Evolutionary conservation across 2,797 vertebrate genomes (phyloP).

Genomic region (Hyperoplus immaculatus): DNA sequence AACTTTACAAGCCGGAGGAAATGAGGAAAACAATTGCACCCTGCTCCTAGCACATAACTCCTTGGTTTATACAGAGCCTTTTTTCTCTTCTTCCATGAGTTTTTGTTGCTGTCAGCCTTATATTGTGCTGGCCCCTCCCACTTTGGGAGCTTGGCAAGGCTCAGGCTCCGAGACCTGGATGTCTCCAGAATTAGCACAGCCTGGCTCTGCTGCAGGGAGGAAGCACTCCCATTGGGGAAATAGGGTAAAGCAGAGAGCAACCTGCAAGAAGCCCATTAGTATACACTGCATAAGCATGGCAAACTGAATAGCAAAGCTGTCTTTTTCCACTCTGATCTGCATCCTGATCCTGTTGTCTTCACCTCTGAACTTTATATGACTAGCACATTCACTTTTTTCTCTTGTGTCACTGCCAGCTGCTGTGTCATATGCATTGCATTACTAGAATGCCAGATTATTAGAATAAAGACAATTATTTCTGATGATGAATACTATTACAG

Average conservation of each 20-base stretch:
- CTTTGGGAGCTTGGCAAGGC: constrained; percentile 49
- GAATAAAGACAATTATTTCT: constrained; percentile 20
- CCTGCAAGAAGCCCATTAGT: constrained; percentile 72
- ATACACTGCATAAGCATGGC: constrained; percentile 64
- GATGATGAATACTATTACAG: constrained; percentile 36
- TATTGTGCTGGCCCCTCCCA: constrained; percentile 63
- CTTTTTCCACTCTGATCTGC: constrained; percentile 51
- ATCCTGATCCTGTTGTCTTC: constrained; percentile 54
- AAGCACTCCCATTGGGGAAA: constrained; percentile 69
- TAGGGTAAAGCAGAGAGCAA: constrained; percentile 56
- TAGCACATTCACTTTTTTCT: constrained; percentile 26
- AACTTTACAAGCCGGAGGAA: constrained; percentile 76
- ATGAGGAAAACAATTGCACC: constrained; percentile 81
- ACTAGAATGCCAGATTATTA: constrained; percentile 1
- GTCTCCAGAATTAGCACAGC: constrained; percentile 81
- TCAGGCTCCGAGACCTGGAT: constrained; percentile 72
- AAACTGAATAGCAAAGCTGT: constrained; percentile 63
- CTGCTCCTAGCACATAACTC: constrained; percentile 63
- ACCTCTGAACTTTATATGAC: constrained; percentile 68
- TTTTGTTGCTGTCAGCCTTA: constrained; percentile 60
- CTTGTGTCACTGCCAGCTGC: constrained; percentile 20
- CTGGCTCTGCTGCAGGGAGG: constrained; percentile 69
- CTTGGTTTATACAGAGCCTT: constrained; percentile 54
- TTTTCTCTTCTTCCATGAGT: constrained; percentile 49
- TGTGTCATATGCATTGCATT: constrained; percentile 17